A percentile compares a stretch with the other conserved stretches of the same genome.
These are phyloP conservation scores for Hylaea fasciaria DNA, from an alignment of 2,888 invertebrate genomes.

Conservation along the genomic window DNA sequence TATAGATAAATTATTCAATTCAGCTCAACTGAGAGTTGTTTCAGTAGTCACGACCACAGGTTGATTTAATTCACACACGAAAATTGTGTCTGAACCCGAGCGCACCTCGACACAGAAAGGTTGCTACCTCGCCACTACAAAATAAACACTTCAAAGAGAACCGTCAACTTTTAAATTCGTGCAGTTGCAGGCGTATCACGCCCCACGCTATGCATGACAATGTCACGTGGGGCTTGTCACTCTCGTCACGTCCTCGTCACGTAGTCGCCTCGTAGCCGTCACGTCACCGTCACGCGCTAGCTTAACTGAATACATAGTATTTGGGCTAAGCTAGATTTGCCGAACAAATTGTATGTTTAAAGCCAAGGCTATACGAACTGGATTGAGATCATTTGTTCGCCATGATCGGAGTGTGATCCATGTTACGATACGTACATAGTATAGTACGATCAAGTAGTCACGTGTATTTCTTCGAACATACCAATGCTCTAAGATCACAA, in stretches of 20 bases:
- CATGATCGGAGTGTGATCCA: background rate
- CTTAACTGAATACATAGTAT: constrained; percentile 22
- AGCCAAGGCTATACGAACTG: background rate
- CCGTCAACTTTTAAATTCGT: constrained; percentile 9
- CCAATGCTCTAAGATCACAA: too few relatives aligned
- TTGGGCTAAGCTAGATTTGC: constrained; percentile 18
- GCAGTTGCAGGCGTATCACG: constrained; percentile 10
- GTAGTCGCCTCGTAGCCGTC: constrained; percentile 21
- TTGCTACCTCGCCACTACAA: background rate
- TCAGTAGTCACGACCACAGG: too few relatives aligned
- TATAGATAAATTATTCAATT: too few relatives aligned
- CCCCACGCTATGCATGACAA: constrained; percentile 9
- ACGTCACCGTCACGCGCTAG: constrained; percentile 19
- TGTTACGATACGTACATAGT: too few relatives aligned
- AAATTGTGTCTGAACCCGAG: too few relatives aligned
- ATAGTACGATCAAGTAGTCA: too few relatives aligned
- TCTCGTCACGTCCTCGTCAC: constrained; percentile 16
- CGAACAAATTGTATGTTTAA: background rate
- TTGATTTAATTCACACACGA: too few relatives aligned
- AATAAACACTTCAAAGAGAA: constrained; percentile 7
- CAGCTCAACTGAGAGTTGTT: too few relatives aligned
- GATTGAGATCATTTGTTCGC: background rate
- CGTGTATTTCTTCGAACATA: too few relatives aligned
- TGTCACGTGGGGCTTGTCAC: constrained; percentile 15
- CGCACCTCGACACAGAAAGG: too few relatives aligned